Evolutionary conservation across 1,140 invertebrate genomes (phyloP).

Genomic region (Brachionus angularis): DNA sequence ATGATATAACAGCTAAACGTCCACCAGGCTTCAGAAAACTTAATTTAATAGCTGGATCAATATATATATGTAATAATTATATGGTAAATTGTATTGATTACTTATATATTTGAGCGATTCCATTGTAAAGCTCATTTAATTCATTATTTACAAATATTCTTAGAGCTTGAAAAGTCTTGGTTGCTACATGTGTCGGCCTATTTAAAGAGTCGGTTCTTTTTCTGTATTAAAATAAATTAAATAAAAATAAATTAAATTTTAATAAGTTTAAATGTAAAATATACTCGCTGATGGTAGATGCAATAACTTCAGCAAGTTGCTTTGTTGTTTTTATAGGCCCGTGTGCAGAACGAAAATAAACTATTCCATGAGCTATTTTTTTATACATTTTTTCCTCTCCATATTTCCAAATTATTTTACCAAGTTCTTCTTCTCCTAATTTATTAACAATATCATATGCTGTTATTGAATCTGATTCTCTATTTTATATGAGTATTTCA

Average conservation of each 20-base stretch:
- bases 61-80: not conserved
- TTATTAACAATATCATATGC: conserved; percentile 78
- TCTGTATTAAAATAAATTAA: not conserved
- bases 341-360: conserved; percentile 76
- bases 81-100: conserved; percentile 53
- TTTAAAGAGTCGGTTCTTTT: conserved; percentile 66
- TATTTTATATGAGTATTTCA: not conserved
- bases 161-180: conserved; percentile 87
- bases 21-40: conserved; percentile 68
- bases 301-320: conserved; percentile 75
- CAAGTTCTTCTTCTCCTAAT: conserved; percentile 72
- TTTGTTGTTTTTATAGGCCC: conserved; percentile 74
- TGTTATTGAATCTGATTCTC: conserved; percentile 56
- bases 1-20: conserved; percentile 75
- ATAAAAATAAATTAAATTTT: not conserved
- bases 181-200: conserved; percentile 73
- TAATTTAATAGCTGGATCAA: not conserved
- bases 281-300: conserved; percentile 62
- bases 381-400: conserved; percentile 82
- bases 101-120: conserved; percentile 70
- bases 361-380: conserved; percentile 78
- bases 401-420: conserved; percentile 76
- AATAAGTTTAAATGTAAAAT: conserved; percentile 45
- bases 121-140: conserved; percentile 89
- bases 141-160: conserved; percentile 95